Evolutionary conservation across 2,113 vertebrate species (phyloP), one percentile per base, ranked within the genome.

Genomic region (Motacilla alba): DNA sequence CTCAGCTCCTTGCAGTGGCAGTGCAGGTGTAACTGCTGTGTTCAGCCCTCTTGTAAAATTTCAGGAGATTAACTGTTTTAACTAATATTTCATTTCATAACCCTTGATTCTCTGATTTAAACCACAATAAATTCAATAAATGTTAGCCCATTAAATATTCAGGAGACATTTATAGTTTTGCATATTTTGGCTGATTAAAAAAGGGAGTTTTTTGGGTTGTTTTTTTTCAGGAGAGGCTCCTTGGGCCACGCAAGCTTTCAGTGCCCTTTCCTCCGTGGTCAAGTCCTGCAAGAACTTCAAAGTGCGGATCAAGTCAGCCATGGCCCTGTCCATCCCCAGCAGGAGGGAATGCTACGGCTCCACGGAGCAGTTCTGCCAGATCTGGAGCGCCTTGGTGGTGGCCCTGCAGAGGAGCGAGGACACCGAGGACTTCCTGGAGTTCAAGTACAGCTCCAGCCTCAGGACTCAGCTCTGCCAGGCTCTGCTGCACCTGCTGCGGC

Each of bases 221-320:
- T 44, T 96, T 22, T 60, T 53, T 95, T 22, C 77, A 99, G 99
- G 98, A 59, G 98, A 98, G 15, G 98, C 99, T 31, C 70, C 95
- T 7, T 99, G 99, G 99, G 98, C 98, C 10, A 69, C 92, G 0
- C 98, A 99, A 8, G 99, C 99, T 2, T 99, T 98, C 60, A 85
- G 95, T 0, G 98, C 99, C 6, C 98, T 99, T 58, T 99, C 98
- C 26, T 97, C 98, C 0, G 99, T 99, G 6, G 99, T 99, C 60
- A 99, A 98, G 8, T 99, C 99, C 39, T 99, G 99, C 96, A 99
- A 99, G 97, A 99, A 99, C 97, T 99, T 99, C 91, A 99, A 99
- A 96, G 99, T 99, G 31, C 98, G 99, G 20, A 99, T 99, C 97
- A 98, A 99, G 84, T 99, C 99, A 0, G 99, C 99, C 0, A 98